phyloP scores from a whole-genome alignment of 2,797 vertebrate species.

The Myoxocephalus aenaeus region DNA sequence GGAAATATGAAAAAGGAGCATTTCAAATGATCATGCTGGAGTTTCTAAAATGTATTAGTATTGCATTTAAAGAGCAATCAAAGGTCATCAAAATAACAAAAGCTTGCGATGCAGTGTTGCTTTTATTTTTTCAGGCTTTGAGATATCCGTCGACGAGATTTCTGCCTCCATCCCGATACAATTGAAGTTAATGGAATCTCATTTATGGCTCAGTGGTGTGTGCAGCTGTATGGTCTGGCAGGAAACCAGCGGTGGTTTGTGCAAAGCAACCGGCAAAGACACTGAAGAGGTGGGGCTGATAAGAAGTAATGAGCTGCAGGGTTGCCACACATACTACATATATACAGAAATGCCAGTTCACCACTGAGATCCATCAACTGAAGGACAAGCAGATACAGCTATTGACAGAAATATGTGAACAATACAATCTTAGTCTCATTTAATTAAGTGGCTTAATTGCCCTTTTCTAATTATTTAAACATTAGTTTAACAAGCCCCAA shows the following conservation, averaged over 20 bases:
- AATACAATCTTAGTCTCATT: background rate
- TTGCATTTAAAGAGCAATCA: background rate
- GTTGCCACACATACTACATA: background rate
- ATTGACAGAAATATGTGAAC: background rate
- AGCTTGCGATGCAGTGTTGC: background rate
- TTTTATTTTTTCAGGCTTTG: constrained; percentile 2
- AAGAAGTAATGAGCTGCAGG: constrained; percentile 29
- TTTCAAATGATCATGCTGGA: background rate
- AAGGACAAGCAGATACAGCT: constrained; percentile 11
- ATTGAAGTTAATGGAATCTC: background rate
- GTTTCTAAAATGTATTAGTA: background rate
- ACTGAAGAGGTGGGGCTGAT: constrained; percentile 20
- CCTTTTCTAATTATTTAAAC: constrained; percentile 1
- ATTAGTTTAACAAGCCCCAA: background rate
- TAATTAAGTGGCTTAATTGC: constrained; percentile 24
- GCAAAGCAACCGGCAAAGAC: background rate
- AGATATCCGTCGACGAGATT: background rate
- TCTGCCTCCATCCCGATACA: background rate
- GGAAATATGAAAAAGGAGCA: constrained; percentile 17
- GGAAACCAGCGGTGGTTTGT: background rate
- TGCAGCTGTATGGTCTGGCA: background rate
- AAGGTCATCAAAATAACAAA: background rate
- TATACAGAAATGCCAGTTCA: background rate
- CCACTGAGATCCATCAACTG: background rate
- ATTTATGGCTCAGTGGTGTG: background rate